Evolutionary conservation across 2,888 invertebrate genomes (phyloP).

Genomic region (Epinotia bilunana): DNA sequence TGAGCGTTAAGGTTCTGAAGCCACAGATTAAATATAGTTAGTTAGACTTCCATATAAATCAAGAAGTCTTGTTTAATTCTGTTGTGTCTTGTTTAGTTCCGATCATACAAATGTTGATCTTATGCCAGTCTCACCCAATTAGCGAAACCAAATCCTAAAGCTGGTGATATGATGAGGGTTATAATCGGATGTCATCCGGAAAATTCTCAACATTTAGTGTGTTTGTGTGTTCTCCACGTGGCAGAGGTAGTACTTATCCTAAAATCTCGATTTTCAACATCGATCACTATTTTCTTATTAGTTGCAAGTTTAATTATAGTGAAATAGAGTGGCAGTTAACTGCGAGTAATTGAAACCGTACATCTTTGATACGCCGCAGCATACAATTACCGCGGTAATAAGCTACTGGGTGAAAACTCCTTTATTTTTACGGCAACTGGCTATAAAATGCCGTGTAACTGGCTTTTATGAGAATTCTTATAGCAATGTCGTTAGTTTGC

Average conservation of each 20-base stretch:
- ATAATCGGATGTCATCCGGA: background rate
- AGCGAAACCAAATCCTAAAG: no score
- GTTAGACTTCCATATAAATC: conserved; percentile 2
- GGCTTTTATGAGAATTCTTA: conserved; percentile 39
- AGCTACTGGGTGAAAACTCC: conserved; percentile 40
- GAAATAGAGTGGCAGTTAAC: conserved; percentile 29
- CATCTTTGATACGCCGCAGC: conserved; percentile 40
- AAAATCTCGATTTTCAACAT: background rate
- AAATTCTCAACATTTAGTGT: no score
- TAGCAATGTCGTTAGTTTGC: conserved; percentile 22
- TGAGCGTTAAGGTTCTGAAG: conserved; percentile 38
- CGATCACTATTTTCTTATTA: conserved; percentile 31
- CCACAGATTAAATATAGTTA: conserved; percentile 23
- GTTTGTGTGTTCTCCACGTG: no score
- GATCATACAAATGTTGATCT: background rate
- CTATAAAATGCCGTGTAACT: conserved; percentile 43
- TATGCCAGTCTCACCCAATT: no score
- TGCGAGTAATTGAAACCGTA: conserved; percentile 39
- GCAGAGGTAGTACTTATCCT: background rate
- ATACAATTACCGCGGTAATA: conserved; percentile 42
- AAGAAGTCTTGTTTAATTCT: background rate
- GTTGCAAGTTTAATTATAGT: conserved; percentile 34
- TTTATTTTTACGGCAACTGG: conserved; percentile 35
- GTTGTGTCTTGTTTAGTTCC: background rate
- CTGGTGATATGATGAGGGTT: no score